Evolutionary conservation across 2,113 vertebrate genomes (phyloP).

Genomic region (Excalfactoria chinensis): DNA sequence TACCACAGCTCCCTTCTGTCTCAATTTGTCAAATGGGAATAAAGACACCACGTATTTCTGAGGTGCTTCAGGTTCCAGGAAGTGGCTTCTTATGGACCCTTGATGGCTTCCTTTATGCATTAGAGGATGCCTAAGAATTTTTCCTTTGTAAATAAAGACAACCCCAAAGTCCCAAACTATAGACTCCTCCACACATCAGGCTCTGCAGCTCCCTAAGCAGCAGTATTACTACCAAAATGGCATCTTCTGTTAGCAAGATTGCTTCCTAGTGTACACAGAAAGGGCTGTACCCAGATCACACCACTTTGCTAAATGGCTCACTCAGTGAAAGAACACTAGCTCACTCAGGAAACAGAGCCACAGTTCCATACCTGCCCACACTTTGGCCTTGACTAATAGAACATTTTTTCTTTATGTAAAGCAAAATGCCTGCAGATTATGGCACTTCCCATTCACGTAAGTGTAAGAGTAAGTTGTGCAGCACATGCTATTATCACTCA

Average conservation of each 20-base stretch:
- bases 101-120: rapidly evolving
- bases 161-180: not conserved
- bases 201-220: not conserved
- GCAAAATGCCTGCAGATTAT: constrained; percentile 44
- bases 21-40: not conserved
- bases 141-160: not conserved
- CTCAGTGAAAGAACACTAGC: not conserved
- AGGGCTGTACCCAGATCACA: not conserved
- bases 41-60: not conserved
- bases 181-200: not conserved
- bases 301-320: not conserved
- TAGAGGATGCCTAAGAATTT: not conserved
- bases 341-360: not conserved
- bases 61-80: not conserved
- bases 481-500: not conserved
- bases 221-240: not conserved
- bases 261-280: not conserved
- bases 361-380: constrained; percentile 4
- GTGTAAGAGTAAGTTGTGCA: not conserved
- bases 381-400: constrained; percentile 7
- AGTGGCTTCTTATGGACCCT: not conserved
- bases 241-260: not conserved
- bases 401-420: constrained; percentile 47
- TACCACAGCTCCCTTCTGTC: not conserved
- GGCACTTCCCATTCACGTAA: not conserved